Conservation (phyloP, 2,888 invertebrate species). For the Lycophotia porphyrea region DNA sequence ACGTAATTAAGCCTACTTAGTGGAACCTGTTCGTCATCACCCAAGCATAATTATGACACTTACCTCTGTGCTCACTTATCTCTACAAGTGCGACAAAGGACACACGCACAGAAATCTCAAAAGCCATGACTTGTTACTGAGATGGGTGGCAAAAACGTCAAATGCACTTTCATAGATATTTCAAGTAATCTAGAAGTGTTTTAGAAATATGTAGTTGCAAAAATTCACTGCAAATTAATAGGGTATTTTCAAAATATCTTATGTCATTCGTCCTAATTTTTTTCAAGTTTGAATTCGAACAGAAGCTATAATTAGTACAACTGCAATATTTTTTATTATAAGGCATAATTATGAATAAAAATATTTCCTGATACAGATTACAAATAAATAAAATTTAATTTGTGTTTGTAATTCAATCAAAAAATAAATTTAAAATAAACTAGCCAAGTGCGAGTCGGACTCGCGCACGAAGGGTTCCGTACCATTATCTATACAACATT, state of each 20-base stretch:
- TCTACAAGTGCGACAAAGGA: constrained; percentile 8
- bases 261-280: not conserved
- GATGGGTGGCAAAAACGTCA: not conserved
- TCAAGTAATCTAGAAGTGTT: not conserved
- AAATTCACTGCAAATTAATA: not conserved
- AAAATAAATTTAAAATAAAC: no score
- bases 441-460: no score
- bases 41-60: constrained; percentile 49
- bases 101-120: not conserved
- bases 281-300: not conserved
- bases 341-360: no score
- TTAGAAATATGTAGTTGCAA: not conserved
- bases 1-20: constrained; percentile 62
- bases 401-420: not conserved
- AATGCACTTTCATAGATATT: not conserved
- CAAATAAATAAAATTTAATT: not conserved
- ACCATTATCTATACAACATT: no score
- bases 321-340: no score
- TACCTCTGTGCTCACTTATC: constrained; percentile 13
- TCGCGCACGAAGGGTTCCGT: no score
- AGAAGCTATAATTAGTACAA: not conserved
- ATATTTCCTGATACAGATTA: not conserved
- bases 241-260: not conserved
- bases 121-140: not conserved
- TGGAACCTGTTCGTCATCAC: constrained; percentile 39